Evolutionary conservation across 2,113 vertebrate genomes (phyloP).

Genomic region (Myrmecophaga tridactyla): DNA sequence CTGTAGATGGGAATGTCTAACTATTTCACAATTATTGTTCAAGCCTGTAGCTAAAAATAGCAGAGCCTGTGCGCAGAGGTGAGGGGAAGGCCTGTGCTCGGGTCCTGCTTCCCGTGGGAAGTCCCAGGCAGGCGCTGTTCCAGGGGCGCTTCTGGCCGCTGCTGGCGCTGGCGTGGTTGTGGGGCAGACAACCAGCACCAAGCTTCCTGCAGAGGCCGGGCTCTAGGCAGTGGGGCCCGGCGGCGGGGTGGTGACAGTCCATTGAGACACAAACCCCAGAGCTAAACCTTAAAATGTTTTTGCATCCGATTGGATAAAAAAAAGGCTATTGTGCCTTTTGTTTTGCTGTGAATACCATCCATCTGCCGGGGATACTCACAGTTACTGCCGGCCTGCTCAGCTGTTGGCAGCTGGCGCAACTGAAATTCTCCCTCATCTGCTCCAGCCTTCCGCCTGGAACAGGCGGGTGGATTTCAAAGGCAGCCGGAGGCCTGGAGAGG

Average conservation of each 20-base stretch:
- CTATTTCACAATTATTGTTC: no score
- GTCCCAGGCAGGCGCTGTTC: no score
- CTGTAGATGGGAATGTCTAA: no score
- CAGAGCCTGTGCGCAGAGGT: no score
- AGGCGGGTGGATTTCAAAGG: slow-evolving; percentile 14
- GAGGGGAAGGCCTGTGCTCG: no score
- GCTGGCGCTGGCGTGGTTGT: no score
- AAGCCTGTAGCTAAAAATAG: no score
- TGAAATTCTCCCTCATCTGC: slow-evolving; percentile 62
- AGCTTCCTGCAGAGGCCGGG: no score
- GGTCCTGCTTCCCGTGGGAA: no score
- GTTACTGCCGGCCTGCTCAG: slow-evolving; percentile 67
- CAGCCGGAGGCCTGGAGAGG: slow-evolving; percentile 52
- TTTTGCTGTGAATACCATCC: slow-evolving; percentile 77
- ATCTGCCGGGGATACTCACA: slow-evolving; percentile 78
- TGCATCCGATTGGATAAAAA: slow-evolving; percentile 18
- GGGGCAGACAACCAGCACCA: no score
- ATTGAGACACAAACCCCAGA: slow-evolving; percentile 66
- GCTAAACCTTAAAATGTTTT: slow-evolving; percentile 57
- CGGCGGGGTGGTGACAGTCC: slow-evolving; percentile 58
- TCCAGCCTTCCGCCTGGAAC: background rate
- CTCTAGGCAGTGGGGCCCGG: slow-evolving; percentile 25
- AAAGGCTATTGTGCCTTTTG: slow-evolving; percentile 73
- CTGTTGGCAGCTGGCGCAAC: slow-evolving; percentile 42
- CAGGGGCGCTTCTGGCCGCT: no score